phyloP scores from a whole-genome alignment of 2,888 invertebrate species.

The Oxytorus armatus region DNA sequence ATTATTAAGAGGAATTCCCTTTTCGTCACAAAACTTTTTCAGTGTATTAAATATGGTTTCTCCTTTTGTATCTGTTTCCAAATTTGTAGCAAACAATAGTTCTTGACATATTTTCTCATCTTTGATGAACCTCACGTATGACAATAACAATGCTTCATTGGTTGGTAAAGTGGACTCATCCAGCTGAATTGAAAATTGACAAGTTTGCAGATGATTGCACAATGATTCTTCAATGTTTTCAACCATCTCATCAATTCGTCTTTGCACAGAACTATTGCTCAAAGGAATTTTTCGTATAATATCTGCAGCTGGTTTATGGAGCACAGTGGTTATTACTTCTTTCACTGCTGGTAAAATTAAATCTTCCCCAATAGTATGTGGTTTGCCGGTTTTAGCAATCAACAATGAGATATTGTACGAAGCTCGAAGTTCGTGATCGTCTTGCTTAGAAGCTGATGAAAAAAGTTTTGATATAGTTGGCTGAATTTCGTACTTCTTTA shows the following conservation, averaged over 20 bases:
- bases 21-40: conserved; percentile 38
- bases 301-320: conserved; percentile 76
- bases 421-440: background rate
- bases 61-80: conserved; percentile 44
- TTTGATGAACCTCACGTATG: conserved; percentile 70
- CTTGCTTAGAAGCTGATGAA: background rate
- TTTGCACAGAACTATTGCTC: conserved; percentile 77
- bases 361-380: too few relatives aligned
- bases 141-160: conserved; percentile 76
- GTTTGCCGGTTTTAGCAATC: background rate
- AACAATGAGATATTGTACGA: background rate
- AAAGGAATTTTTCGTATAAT: conserved; percentile 77
- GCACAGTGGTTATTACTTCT: conserved; percentile 75
- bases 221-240: conserved; percentile 78
- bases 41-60: conserved; percentile 51
- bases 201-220: conserved; percentile 75
- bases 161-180: conserved; percentile 79
- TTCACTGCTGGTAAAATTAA: too few relatives aligned
- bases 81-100: conserved; percentile 54
- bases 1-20: conserved; percentile 44
- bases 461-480: background rate
- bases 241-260: conserved; percentile 78
- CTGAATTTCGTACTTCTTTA: background rate
- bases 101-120: conserved; percentile 53
- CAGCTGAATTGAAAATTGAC: conserved; percentile 80